These are phyloP conservation scores for Leucophenga maculata DNA, from an alignment of 2,888 invertebrate genomes.

Conservation along the genomic window DNA sequence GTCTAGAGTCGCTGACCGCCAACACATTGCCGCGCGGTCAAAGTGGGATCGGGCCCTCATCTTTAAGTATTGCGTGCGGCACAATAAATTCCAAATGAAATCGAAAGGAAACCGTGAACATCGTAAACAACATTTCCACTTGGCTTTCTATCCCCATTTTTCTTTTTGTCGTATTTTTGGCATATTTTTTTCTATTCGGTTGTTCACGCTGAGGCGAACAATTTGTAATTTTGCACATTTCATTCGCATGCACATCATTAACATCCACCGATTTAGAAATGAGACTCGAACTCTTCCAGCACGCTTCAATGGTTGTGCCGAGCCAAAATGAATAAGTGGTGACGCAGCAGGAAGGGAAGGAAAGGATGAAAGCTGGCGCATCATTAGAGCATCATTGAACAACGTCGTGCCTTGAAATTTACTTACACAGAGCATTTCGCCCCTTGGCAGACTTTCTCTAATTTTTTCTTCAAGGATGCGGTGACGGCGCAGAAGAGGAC, in stretches of 20 bases:
- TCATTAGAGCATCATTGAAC: slow-evolving; percentile 65
- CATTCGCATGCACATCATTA: slow-evolving; percentile 65
- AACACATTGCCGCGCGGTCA: not conserved
- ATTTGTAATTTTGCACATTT: slow-evolving; percentile 65
- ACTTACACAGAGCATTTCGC: slow-evolving; percentile 43
- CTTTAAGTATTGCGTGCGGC: slow-evolving; percentile 39
- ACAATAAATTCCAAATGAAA: slow-evolving; percentile 59
- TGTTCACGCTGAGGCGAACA: slow-evolving; percentile 41
- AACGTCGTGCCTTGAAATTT: slow-evolving; percentile 56
- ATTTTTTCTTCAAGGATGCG: slow-evolving; percentile 58
- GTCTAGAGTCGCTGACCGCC: not conserved
- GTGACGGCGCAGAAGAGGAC: slow-evolving; percentile 1
- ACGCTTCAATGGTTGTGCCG: slow-evolving; percentile 59
- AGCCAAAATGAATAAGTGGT: too few species aligned
- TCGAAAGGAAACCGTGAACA: slow-evolving; percentile 66
- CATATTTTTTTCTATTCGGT: slow-evolving; percentile 1
- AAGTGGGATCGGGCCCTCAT: slow-evolving; percentile 23
- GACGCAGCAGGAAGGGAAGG: not conserved
- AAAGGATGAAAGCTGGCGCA: slow-evolving; percentile 56
- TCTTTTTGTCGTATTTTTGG: slow-evolving; percentile 3
- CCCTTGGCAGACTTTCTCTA: slow-evolving; percentile 55
- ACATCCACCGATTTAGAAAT: slow-evolving; percentile 44
- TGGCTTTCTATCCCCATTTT: slow-evolving; percentile 30
- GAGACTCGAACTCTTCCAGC: slow-evolving; percentile 38
- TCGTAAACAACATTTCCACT: slow-evolving; percentile 63